phyloP scores from a whole-genome alignment of 1,140 invertebrate genomes.

The Cyrtorhinus lividipennis region DNA sequence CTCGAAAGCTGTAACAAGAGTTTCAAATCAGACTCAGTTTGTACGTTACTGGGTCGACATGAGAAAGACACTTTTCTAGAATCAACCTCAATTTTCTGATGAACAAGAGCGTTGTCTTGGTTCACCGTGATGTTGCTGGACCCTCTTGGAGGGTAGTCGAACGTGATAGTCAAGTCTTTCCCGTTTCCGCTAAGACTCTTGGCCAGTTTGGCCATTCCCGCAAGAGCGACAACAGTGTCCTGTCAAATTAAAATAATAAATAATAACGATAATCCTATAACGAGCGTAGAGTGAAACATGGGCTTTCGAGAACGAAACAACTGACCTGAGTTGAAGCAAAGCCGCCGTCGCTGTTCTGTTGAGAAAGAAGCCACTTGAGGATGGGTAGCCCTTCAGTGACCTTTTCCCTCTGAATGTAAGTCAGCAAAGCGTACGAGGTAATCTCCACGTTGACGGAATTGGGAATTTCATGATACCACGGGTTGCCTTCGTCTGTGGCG shows the following conservation, averaged over 20 bases:
- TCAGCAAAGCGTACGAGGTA: constrained; percentile 65
- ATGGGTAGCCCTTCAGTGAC: constrained; percentile 59
- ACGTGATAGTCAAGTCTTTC: constrained; percentile 36
- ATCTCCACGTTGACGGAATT: constrained; percentile 73
- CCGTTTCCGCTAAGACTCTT: constrained; percentile 40
- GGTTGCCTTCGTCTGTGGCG: constrained; percentile 48
- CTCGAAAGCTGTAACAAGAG: constrained; percentile 36
- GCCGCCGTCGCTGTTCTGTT: constrained; percentile 65
- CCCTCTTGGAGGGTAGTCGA: constrained; percentile 38
- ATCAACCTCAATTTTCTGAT: constrained; percentile 53
- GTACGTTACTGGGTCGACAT: too few relatives aligned
- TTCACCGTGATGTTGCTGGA: constrained; percentile 49
- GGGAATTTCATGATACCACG: constrained; percentile 46
- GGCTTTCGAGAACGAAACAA: background rate
- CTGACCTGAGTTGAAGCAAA: constrained; percentile 58
- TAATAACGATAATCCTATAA: background rate
- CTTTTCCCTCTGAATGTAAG: constrained; percentile 48
- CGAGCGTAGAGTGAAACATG: background rate
- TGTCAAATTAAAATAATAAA: constrained; percentile 27
- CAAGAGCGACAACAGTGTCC: constrained; percentile 57
- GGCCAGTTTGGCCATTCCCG: constrained; percentile 54
- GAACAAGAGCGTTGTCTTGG: constrained; percentile 51
- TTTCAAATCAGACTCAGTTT: constrained; percentile 14
- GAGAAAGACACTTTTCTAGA: background rate
- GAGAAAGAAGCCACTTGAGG: constrained; percentile 67